Percentiles rank a stretch among this genome's conserved stretches.
These are phyloP conservation scores for Metalampra italica DNA, from an alignment of 2,888 invertebrate species.

Conservation along the genomic window DNA sequence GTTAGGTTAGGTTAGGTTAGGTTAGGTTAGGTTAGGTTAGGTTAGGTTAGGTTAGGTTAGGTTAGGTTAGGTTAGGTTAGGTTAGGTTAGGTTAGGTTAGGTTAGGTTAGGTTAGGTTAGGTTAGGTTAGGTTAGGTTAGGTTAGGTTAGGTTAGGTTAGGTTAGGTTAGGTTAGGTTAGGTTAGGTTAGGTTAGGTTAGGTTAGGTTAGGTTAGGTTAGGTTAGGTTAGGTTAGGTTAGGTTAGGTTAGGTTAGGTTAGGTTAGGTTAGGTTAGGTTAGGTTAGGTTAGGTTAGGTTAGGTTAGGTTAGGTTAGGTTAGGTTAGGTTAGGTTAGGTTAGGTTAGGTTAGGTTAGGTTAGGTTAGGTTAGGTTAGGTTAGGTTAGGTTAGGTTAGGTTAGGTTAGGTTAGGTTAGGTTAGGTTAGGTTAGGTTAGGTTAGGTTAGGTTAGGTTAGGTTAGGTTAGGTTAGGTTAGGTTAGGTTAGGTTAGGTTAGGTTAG, in stretches of 20 bases:
- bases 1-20: no score
- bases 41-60: no score
- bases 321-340: constrained; percentile 18
- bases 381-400: constrained; percentile 7
- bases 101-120: no score
- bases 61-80: no score
- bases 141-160: constrained; percentile 17
- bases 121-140: constrained; percentile 15
- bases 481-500: constrained; percentile 5
- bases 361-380: constrained; percentile 6
- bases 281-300: constrained; percentile 18
- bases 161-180: constrained; percentile 17
- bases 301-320: constrained; percentile 17
- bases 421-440: constrained; percentile 15
- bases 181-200: constrained; percentile 13
- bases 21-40: no score
- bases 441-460: constrained; percentile 13
- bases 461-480: constrained; percentile 14
- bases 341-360: constrained; percentile 9
- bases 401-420: constrained; percentile 11
- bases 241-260: constrained; percentile 8
- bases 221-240: constrained; percentile 11
- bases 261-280: constrained; percentile 12
- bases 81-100: no score
- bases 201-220: constrained; percentile 13